These are phyloP conservation scores for Ahaetulla prasina DNA, from an alignment of 2,113 vertebrate genomes.

Conservation along the genomic window DNA sequence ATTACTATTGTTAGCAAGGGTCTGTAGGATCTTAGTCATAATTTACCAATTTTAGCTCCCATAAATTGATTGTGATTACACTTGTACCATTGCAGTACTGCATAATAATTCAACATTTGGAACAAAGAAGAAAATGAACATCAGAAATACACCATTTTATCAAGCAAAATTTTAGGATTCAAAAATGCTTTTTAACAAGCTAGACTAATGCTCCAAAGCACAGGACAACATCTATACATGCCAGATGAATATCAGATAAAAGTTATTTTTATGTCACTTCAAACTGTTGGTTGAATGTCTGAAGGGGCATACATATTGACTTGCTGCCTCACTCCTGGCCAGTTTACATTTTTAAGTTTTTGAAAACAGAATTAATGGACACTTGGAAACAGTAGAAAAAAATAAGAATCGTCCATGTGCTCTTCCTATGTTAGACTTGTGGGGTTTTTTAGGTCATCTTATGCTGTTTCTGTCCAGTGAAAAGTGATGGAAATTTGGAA, in stretches of 20 bases:
- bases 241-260: not conserved
- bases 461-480: not conserved
- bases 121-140: not conserved
- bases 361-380: not conserved
- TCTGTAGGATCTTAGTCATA: not conserved
- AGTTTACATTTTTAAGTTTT: not conserved
- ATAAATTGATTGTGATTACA: conserved; percentile 6
- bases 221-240: not conserved
- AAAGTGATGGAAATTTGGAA: not conserved
- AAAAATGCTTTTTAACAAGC: not conserved
- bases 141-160: not conserved
- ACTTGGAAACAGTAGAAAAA: not conserved
- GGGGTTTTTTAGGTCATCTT: not conserved
- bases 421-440: not conserved
- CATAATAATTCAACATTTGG: conserved; percentile 11
- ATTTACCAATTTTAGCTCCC: not conserved
- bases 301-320: not conserved
- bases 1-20: not conserved
- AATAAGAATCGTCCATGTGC: not conserved
- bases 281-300: not conserved
- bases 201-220: not conserved
- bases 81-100: not conserved
- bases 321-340: not conserved
- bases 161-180: not conserved
- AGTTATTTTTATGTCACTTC: not conserved